Conservation (phyloP, 2,797 vertebrate genomes). For the Gallinago nigripennis region DNA sequence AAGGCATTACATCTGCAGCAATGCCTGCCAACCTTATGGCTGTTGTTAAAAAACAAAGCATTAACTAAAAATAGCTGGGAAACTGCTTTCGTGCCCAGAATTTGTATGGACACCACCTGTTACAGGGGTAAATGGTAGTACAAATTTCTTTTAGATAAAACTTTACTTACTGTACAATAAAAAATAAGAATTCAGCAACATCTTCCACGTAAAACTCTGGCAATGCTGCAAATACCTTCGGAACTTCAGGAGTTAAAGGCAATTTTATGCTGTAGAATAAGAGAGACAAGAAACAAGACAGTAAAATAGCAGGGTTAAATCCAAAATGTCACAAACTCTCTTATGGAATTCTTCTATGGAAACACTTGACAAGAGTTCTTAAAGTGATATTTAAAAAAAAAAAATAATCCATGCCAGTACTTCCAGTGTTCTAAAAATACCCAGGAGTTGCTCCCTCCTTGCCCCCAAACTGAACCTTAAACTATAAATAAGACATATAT, state of each 20-base stretch:
- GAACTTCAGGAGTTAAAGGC: slow-evolving; percentile 93
- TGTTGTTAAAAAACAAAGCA: neutral
- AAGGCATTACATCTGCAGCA: accelerated
- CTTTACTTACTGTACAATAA: slow-evolving; percentile 97
- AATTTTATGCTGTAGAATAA: slow-evolving; percentile 83
- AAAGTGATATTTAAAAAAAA: neutral
- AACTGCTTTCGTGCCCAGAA: neutral
- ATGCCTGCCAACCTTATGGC: neutral
- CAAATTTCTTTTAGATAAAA: neutral
- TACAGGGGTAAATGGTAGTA: neutral
- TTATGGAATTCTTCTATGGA: neutral
- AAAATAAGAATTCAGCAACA: slow-evolving; percentile 98
- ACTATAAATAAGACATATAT: neutral
- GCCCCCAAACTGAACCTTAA: neutral
- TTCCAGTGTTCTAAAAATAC: neutral
- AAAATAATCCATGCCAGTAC: neutral
- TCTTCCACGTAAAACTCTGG: slow-evolving; percentile 99
- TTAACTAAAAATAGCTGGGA: neutral
- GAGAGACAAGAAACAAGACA: neutral
- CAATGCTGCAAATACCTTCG: slow-evolving; percentile 95
- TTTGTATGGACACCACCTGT: neutral
- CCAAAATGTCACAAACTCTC: neutral
- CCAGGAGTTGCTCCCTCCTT: neutral
- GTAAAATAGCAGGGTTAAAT: neutral
- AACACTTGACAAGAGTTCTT: neutral